Evolutionary conservation across 2,888 invertebrate species (phyloP).

Genomic region (Trissoscelio sp.): DNA sequence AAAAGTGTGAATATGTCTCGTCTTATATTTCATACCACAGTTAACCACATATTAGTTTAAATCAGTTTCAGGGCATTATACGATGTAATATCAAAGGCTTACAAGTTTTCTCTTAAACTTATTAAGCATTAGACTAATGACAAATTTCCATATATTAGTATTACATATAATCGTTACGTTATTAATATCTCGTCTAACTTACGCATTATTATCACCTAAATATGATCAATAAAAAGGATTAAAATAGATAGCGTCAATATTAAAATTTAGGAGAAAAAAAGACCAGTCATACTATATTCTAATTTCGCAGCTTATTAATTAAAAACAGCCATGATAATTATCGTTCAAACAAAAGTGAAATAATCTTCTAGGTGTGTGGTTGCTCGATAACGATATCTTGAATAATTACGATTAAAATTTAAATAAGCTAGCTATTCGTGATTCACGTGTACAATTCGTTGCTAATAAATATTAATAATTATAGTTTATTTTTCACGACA

Average conservation of each 20-base stretch:
- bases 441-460: slow-evolving; percentile 14
- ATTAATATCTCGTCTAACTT: slow-evolving; percentile 27
- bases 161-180: slow-evolving; percentile 1
- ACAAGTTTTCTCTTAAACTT: slow-evolving; percentile 45
- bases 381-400: slow-evolving; percentile 50
- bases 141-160: slow-evolving; percentile 19
- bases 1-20: slow-evolving; percentile 9
- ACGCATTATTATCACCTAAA: background rate
- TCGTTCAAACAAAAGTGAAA: slow-evolving; percentile 21
- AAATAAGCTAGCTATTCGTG: slow-evolving; percentile 39
- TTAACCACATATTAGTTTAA: slow-evolving; percentile 25
- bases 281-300: background rate
- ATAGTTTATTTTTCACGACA: slow-evolving; percentile 17
- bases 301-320: slow-evolving; percentile 12
- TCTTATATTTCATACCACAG: background rate
- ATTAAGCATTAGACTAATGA: slow-evolving; percentile 41
- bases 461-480: slow-evolving; percentile 52
- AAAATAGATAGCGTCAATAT: background rate
- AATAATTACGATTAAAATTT: slow-evolving; percentile 57
- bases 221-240: slow-evolving; percentile 5
- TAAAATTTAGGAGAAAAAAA: background rate
- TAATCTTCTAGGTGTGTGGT: slow-evolving; percentile 29
- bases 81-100: slow-evolving; percentile 25
- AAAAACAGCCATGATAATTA: background rate
- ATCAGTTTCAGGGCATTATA: slow-evolving; percentile 15